These are phyloP conservation scores for Erinaceus europaeus DNA, from an alignment of 2,113 vertebrate species.

Conservation along the genomic window DNA sequence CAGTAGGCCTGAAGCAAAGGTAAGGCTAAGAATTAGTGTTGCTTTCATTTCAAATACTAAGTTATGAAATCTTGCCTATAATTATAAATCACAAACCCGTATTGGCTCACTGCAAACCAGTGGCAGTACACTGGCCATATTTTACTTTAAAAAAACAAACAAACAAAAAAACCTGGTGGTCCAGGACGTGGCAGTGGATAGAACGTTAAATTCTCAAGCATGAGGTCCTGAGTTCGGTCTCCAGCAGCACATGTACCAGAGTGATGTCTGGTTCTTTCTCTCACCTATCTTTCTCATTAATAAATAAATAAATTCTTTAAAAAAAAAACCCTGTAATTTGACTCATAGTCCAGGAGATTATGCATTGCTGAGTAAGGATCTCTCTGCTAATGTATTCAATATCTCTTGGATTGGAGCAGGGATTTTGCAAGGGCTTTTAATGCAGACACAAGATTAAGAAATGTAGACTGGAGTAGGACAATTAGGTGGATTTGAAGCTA, in stretches of 20 bases:
- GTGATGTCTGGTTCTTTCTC: too few species aligned
- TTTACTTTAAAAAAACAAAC: not conserved
- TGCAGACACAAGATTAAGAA: not conserved
- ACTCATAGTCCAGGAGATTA: not conserved
- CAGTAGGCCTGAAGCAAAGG: slow-evolving; percentile 74
- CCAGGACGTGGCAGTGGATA: too few species aligned
- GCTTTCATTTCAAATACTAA: not conserved
- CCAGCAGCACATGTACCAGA: too few species aligned
- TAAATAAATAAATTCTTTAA: too few species aligned
- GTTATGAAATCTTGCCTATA: slow-evolving; percentile 25
- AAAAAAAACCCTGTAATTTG: not conserved
- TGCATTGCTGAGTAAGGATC: not conserved
- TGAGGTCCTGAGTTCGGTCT: too few species aligned
- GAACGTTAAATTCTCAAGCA: too few species aligned
- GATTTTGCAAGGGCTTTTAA: not conserved
- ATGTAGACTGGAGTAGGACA: not conserved
- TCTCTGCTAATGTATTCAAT: not conserved
- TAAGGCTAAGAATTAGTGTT: slow-evolving; percentile 59
- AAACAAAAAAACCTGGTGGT: too few species aligned
- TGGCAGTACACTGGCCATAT: not conserved
- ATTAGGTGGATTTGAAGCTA: not conserved
- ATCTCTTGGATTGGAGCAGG: not conserved
- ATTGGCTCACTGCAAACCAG: not conserved
- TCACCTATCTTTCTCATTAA: too few species aligned
- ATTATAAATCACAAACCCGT: slow-evolving; percentile 31